phyloP scores from a whole-genome alignment of 2,888 invertebrate species.

The Drosophila nr. medialis region DNA sequence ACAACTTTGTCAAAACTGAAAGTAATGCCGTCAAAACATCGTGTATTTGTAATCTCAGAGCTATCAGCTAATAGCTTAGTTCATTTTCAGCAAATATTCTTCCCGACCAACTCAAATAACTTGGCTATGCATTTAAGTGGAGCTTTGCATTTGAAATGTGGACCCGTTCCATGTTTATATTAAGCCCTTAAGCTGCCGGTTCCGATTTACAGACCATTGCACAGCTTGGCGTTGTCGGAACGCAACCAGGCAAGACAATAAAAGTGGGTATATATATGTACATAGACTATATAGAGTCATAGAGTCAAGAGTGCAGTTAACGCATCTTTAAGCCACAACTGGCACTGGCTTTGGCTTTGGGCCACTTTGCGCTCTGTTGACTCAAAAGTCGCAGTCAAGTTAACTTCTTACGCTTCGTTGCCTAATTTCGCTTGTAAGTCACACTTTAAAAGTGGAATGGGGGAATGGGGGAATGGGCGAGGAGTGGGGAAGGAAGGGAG shows the following conservation, averaged over 20 bases:
- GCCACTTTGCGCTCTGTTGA: conserved; percentile 64
- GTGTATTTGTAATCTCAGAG: background rate
- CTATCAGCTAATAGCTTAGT: background rate
- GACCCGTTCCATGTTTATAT: background rate
- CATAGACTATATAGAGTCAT: background rate
- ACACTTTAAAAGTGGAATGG: conserved; percentile 44
- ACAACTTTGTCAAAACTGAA: too few relatives aligned
- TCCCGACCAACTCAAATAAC: too few relatives aligned
- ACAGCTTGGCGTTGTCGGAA: conserved; percentile 10
- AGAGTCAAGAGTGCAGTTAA: conserved; percentile 44
- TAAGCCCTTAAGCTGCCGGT: background rate
- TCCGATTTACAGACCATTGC: conserved; percentile 1
- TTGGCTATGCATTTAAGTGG: background rate
- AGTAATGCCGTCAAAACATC: background rate
- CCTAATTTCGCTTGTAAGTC: conserved; percentile 69
- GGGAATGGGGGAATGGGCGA: background rate
- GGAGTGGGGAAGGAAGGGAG: background rate
- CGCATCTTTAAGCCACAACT: conserved; percentile 29
- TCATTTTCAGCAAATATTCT: background rate
- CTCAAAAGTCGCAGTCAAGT: conserved; percentile 45
- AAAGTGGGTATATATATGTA: background rate
- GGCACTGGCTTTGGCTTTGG: conserved; percentile 8
- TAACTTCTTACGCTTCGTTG: conserved; percentile 64
- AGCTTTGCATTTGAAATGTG: conserved; percentile 2
- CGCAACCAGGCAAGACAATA: conserved; percentile 35